phyloP scores from a whole-genome alignment of 2,888 invertebrate genomes.

The Seladonia tumulorum region DNA sequence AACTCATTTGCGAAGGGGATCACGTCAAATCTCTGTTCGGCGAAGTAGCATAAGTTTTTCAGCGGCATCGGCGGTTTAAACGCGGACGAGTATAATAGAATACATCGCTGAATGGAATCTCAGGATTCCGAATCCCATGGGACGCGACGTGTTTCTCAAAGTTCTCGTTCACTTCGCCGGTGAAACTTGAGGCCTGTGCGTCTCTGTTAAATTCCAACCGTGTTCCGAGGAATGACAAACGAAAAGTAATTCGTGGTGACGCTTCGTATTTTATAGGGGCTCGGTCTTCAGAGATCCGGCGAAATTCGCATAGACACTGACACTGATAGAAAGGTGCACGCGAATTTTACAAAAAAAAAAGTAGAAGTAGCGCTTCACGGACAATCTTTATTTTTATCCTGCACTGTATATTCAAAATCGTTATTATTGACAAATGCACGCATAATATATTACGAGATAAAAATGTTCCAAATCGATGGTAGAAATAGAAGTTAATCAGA shows the following conservation, averaged over 20 bases:
- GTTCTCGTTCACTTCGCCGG: slow-evolving; percentile 71
- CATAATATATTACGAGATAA: background rate
- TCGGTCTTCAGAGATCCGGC: background rate
- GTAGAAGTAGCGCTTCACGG: background rate
- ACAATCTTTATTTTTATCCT: background rate
- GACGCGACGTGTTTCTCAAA: slow-evolving; percentile 65
- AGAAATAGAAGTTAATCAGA: too few relatives aligned
- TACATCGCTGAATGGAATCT: slow-evolving; percentile 67
- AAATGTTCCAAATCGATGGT: background rate
- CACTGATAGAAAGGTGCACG: background rate
- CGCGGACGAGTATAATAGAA: slow-evolving; percentile 42
- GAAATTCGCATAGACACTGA: background rate
- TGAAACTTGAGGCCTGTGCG: slow-evolving; percentile 56
- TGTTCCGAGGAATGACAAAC: slow-evolving; percentile 45
- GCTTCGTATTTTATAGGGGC: slow-evolving; percentile 8
- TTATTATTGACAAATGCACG: background rate
- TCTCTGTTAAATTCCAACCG: slow-evolving; percentile 57
- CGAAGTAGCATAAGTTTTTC: slow-evolving; percentile 56
- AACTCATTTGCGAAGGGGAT: slow-evolving; percentile 79
- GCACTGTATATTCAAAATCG: background rate
- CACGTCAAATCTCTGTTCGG: slow-evolving; percentile 66
- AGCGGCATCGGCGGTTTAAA: slow-evolving; percentile 45
- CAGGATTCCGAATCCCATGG: slow-evolving; percentile 72
- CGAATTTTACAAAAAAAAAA: background rate
- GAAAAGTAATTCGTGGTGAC: slow-evolving; percentile 34